phyloP scores from a whole-genome alignment of 2,888 invertebrate genomes.

The Drosophila flavopinicola region DNA sequence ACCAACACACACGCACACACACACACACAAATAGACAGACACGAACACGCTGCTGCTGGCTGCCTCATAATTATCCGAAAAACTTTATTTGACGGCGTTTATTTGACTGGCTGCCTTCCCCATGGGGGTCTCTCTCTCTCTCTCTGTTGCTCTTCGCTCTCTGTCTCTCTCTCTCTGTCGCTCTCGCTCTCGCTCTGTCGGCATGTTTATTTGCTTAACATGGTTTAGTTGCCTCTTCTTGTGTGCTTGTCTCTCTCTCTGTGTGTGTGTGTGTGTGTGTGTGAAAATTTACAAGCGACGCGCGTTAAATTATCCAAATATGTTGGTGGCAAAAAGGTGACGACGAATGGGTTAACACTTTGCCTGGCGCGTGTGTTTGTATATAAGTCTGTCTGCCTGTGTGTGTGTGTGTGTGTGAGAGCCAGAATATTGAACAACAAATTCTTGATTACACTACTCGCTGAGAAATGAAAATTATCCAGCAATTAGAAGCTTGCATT shows the following conservation, averaged over 20 bases:
- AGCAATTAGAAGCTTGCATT: neutral
- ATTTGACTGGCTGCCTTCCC: conserved; percentile 75
- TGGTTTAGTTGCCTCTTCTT: conserved; percentile 70
- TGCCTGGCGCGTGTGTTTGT: conserved; percentile 37
- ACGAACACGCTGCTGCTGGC: conserved; percentile 26
- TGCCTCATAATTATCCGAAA: conserved; percentile 71
- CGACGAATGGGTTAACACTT: conserved; percentile 78
- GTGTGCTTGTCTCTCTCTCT: conserved; percentile 30
- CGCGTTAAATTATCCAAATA: conserved; percentile 80
- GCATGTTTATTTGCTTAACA: conserved; percentile 75
- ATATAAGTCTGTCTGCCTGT: neutral
- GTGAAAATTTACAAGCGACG: conserved; percentile 77
- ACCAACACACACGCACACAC: conserved; percentile 20
- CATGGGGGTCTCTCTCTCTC: conserved; percentile 19
- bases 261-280: conserved; percentile 27
- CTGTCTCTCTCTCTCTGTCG: conserved; percentile 6
- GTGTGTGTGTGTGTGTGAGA: conserved; percentile 8
- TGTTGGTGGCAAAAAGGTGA: conserved; percentile 77
- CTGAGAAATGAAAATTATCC: too few species aligned
- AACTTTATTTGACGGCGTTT: conserved; percentile 77
- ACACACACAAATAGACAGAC: conserved; percentile 21
- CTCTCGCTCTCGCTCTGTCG: neutral
- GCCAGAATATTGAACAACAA: conserved; percentile 14
- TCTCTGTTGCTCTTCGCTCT: conserved; percentile 10
- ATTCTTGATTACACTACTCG: conserved; percentile 2